These are phyloP conservation scores for Papilio polyxenes DNA, from an alignment of 1,140 invertebrate genomes.

Conservation along the genomic window DNA sequence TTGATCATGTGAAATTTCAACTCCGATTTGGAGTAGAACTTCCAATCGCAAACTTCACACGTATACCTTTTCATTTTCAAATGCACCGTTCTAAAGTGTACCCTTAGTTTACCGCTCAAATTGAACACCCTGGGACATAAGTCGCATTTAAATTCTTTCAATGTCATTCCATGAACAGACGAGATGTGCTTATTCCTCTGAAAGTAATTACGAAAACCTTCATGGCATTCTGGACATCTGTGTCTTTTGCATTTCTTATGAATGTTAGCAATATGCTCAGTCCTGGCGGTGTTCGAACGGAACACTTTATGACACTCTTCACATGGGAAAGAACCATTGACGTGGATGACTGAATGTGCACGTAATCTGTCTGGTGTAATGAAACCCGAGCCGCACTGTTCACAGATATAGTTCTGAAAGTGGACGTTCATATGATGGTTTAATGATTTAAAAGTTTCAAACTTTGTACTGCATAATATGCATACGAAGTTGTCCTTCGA, in stretches of 20 bases:
- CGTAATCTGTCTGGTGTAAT: conserved; percentile 67
- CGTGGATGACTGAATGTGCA: conserved; percentile 73
- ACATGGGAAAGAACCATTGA: conserved; percentile 72
- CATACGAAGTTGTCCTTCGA: conserved; percentile 64
- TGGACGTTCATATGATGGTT: conserved; percentile 78
- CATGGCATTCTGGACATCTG: conserved; percentile 67
- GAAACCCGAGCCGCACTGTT: conserved; percentile 88
- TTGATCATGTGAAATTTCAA: conserved; percentile 84
- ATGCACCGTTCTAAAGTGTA: conserved; percentile 68
- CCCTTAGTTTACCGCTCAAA: conserved; percentile 68
- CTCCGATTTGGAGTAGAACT: conserved; percentile 82
- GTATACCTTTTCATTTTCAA: conserved; percentile 79
- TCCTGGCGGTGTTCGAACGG: conserved; percentile 63
- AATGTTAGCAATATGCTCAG: conserved; percentile 67
- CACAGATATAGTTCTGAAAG: conserved; percentile 85
- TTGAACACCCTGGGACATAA: conserved; percentile 70
- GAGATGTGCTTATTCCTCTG: conserved; percentile 74
- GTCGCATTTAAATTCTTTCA: conserved; percentile 73
- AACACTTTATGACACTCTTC: conserved; percentile 77
- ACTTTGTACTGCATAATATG: conserved; percentile 70
- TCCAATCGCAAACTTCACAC: conserved; percentile 83
- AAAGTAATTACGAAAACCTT: conserved; percentile 72
- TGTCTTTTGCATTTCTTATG: conserved; percentile 71
- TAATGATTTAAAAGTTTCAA: conserved; percentile 72
- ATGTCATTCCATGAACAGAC: conserved; percentile 62